phyloP scores from a whole-genome alignment of 2,113 vertebrate species.

The Semnornis frantzii region DNA sequence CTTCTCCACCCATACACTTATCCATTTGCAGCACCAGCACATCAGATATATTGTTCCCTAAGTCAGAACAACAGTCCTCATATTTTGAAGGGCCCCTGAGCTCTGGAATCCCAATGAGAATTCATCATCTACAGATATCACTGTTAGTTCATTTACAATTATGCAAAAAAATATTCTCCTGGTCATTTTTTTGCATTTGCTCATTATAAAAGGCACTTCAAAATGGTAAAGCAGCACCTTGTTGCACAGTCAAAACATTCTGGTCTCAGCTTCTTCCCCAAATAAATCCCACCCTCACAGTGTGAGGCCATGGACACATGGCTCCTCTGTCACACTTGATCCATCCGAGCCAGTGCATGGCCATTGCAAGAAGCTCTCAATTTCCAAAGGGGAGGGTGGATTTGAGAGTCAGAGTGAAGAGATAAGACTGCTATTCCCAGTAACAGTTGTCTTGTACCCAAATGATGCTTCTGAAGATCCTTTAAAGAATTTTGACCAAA shows the following conservation, averaged over 20 bases:
- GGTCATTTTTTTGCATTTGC: not conserved
- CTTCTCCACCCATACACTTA: not conserved
- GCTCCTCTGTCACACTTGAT: not conserved
- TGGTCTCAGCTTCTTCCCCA: not conserved
- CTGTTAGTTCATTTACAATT: not conserved
- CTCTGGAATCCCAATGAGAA: not conserved
- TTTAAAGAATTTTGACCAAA: not conserved
- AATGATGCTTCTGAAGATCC: not conserved
- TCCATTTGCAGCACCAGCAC: not conserved
- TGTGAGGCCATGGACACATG: not conserved
- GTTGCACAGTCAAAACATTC: not conserved
- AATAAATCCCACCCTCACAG: not conserved
- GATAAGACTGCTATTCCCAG: not conserved
- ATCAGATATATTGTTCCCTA: not conserved
- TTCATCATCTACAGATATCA: not conserved
- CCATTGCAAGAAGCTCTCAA: not conserved
- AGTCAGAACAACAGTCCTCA: not conserved
- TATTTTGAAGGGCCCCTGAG: not conserved
- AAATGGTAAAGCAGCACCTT: not conserved
- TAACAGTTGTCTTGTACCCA: not conserved
- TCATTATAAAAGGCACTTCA: not conserved
- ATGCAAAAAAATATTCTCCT: not conserved
- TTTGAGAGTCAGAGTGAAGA: not conserved
- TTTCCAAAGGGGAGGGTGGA: not conserved
- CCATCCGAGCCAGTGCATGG: not conserved